Percentiles rank a stretch among this genome's conserved stretches.
Conservation (phyloP, 2,797 vertebrate genomes). For the Galago senegalensis region DNA sequence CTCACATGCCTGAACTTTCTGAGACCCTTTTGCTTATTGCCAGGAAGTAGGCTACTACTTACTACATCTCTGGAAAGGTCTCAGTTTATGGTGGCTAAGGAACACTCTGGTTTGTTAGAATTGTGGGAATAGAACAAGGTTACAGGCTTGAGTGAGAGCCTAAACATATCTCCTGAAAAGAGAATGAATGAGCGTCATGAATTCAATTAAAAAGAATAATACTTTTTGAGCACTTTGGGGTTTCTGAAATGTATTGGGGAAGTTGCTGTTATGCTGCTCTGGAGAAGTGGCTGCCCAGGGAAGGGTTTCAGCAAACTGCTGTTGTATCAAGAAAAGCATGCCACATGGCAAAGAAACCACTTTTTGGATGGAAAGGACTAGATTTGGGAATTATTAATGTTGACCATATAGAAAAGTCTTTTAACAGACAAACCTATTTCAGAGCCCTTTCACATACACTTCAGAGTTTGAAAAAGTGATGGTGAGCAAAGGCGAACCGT, state of each 20-base stretch:
- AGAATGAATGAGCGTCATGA: background rate
- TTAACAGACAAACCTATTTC: background rate
- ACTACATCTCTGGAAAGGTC: background rate
- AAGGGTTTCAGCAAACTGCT: background rate
- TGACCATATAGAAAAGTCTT: constrained; percentile 1
- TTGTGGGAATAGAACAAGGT: background rate
- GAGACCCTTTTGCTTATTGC: background rate
- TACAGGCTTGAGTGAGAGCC: background rate
- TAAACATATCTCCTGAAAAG: background rate
- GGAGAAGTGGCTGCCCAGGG: background rate
- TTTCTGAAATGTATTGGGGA: constrained; percentile 22
- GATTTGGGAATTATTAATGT: background rate
- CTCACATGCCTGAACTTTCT: background rate
- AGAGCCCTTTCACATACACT: too few species aligned
- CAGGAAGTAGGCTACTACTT: background rate
- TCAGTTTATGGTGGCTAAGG: background rate
- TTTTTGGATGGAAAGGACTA: background rate
- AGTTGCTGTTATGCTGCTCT: background rate
- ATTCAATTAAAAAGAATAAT: background rate
- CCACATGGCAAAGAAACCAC: background rate
- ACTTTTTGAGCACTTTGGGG: background rate
- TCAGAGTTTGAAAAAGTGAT: background rate
- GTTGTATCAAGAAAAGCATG: background rate
- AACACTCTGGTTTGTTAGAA: background rate
- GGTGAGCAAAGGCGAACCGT: background rate